Conservation (phyloP, 1,140 invertebrate species). For the Coelopa frigida region DNA sequence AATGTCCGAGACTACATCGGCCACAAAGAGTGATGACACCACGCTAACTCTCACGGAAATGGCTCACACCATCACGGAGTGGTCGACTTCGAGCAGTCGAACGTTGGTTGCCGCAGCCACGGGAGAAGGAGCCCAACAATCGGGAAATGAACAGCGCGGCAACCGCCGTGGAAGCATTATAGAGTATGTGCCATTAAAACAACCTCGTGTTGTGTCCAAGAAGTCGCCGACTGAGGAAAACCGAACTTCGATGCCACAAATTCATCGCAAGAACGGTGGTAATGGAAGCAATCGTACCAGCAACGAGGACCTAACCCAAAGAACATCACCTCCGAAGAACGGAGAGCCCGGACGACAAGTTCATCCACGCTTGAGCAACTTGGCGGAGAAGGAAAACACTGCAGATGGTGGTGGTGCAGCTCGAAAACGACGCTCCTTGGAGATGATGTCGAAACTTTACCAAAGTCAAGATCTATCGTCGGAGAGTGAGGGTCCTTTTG, state of each 20-base stretch:
- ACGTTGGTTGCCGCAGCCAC: slow-evolving; percentile 50
- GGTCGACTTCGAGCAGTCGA: slow-evolving; percentile 55
- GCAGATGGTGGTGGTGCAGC: slow-evolving; percentile 30
- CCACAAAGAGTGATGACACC: slow-evolving; percentile 54
- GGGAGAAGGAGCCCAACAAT: slow-evolving; percentile 15
- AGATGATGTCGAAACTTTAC: slow-evolving; percentile 48
- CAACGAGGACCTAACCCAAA: slow-evolving; percentile 9
- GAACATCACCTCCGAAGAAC: slow-evolving; percentile 13
- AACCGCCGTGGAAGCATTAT: slow-evolving; percentile 14
- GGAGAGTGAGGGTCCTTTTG: slow-evolving; percentile 37
- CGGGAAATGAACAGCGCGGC: slow-evolving; percentile 8
- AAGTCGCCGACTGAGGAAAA: slow-evolving; percentile 39
- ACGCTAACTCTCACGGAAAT: slow-evolving; percentile 49
- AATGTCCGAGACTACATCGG: slow-evolving; percentile 46
- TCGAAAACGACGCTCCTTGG: slow-evolving; percentile 35
- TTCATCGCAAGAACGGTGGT: slow-evolving; percentile 34
- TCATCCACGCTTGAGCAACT: slow-evolving; percentile 9
- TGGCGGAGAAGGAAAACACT: slow-evolving; percentile 8
- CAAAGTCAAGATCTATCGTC: slow-evolving; percentile 52
- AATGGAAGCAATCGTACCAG: slow-evolving; percentile 28
- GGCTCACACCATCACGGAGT: slow-evolving; percentile 55
- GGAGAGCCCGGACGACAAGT: slow-evolving; percentile 6
- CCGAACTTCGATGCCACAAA: slow-evolving; percentile 28
- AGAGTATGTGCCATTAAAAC: slow-evolving; percentile 39
- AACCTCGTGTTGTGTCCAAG: slow-evolving; percentile 21